Conservation (phyloP, 2,113 vertebrate species). For the Xiphorhynchus elegans region DNA sequence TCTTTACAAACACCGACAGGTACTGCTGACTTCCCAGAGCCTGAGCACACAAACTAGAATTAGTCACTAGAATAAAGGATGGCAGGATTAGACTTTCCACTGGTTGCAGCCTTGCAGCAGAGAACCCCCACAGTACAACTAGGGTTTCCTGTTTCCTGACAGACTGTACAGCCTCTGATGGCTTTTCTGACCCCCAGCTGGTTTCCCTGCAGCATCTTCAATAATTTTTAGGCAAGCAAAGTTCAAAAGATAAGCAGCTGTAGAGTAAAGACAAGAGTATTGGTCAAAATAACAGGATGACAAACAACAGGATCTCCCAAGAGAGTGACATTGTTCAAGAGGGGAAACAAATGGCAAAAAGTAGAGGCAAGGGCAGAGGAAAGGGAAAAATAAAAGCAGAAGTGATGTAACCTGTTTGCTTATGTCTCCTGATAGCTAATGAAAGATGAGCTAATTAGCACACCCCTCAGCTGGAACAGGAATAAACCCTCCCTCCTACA, state of each 20-base stretch:
- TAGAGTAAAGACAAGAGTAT: constrained; percentile 16
- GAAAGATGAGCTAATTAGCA: constrained; percentile 45
- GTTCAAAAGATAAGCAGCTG: constrained; percentile 67
- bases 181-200: constrained; percentile 32
- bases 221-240: constrained; percentile 37
- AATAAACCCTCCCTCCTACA: background rate
- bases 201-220: constrained; percentile 25
- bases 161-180: background rate
- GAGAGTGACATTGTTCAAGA: constrained; percentile 40
- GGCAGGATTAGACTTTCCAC: background rate
- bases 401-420: constrained; percentile 53
- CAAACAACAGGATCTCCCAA: constrained; percentile 43
- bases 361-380: background rate
- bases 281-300: constrained; percentile 40
- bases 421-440: background rate
- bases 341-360: background rate
- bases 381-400: constrained; percentile 37
- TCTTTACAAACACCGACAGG: background rate
- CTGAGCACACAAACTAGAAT: background rate
- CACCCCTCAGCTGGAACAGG: background rate
- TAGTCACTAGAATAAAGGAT: background rate
- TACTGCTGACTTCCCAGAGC: background rate
- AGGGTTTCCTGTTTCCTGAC: constrained; percentile 64
- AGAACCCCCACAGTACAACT: background rate
- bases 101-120: background rate